A percentile compares a stretch with the other conserved stretches of the same genome.
These are phyloP conservation scores for Heliconius nattereri DNA, from an alignment of 1,140 invertebrate genomes.

Conservation along the genomic window DNA sequence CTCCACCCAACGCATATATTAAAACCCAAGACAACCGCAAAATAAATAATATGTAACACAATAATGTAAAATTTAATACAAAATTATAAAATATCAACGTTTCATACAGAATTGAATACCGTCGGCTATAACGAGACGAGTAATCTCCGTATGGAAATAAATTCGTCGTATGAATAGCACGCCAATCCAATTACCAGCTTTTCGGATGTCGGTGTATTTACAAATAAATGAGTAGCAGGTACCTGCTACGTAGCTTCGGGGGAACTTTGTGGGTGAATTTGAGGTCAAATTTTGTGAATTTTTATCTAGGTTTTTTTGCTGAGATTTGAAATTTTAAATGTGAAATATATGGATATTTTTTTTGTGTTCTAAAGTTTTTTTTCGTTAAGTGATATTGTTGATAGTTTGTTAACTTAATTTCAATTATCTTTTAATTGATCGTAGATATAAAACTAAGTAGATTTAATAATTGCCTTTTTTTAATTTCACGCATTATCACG, in stretches of 20 bases:
- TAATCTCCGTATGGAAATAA: conserved; percentile 40
- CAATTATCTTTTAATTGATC: too few species aligned
- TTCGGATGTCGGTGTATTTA: conserved; percentile 36
- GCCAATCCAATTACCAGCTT: conserved; percentile 42
- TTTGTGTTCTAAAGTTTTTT: neutral
- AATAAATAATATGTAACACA: neutral
- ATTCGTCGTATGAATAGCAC: conserved; percentile 42
- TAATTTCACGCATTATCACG: too few species aligned
- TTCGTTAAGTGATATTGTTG: too few species aligned
- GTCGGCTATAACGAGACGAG: conserved; percentile 27
- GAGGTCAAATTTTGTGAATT: conserved; percentile 21
- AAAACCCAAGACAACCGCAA: neutral
- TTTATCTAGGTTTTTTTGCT: neutral
- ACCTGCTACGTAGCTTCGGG: neutral
- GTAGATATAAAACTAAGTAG: too few species aligned
- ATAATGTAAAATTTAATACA: conserved; percentile 22
- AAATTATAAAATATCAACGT: conserved; percentile 31
- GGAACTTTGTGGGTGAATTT: conserved; percentile 21
- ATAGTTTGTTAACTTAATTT: too few species aligned
- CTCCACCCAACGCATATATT: neutral
- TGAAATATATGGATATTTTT: neutral
- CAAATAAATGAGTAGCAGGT: conserved; percentile 33
- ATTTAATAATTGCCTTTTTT: too few species aligned
- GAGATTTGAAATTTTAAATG: neutral
- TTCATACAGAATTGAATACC: conserved; percentile 36